A percentile compares a stretch with the other conserved stretches of the same genome.
phyloP scores from a whole-genome alignment of 2,888 invertebrate genomes.

The Ormyrus labotus region DNA sequence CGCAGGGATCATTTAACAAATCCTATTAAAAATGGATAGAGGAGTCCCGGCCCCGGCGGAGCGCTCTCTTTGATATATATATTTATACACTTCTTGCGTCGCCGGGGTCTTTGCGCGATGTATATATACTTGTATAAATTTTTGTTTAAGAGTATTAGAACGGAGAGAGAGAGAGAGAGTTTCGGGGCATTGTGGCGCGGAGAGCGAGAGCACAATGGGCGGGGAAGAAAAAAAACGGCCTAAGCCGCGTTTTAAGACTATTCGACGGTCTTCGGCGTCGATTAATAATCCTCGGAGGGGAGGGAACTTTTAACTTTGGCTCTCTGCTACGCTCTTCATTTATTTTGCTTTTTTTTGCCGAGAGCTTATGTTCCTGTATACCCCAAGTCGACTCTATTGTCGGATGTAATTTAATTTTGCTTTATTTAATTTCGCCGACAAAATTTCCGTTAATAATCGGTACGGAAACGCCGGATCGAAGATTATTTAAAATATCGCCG shows the following conservation, averaged over 20 bases:
- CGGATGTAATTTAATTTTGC: too few relatives aligned
- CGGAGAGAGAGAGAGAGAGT: constrained; percentile 57
- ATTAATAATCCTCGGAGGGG: constrained; percentile 39
- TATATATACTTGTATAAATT: constrained; percentile 57
- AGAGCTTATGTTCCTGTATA: too few relatives aligned
- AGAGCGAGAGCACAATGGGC: background rate
- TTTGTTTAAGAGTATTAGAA: constrained; percentile 67
- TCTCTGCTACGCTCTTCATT: constrained; percentile 7
- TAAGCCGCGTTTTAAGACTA: constrained; percentile 10
- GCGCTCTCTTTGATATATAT: constrained; percentile 46
- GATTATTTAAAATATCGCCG: too few relatives aligned
- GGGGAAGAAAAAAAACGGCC: background rate
- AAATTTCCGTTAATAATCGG: background rate
- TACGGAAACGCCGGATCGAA: too few relatives aligned
- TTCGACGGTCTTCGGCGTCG: constrained; percentile 26
- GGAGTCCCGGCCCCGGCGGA: constrained; percentile 12
- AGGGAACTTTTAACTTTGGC: constrained; percentile 38
- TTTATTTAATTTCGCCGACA: too few relatives aligned
- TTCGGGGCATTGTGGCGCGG: constrained; percentile 59
- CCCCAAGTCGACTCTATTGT: too few relatives aligned
- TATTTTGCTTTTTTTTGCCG: background rate
- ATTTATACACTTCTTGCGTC: constrained; percentile 48
- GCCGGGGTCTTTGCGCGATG: constrained; percentile 47
- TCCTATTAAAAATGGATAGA: constrained; percentile 67
- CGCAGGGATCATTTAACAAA: constrained; percentile 61